Evolutionary conservation across 2,797 vertebrate species (phyloP).

Genomic region (Danio jaintianensis): DNA sequence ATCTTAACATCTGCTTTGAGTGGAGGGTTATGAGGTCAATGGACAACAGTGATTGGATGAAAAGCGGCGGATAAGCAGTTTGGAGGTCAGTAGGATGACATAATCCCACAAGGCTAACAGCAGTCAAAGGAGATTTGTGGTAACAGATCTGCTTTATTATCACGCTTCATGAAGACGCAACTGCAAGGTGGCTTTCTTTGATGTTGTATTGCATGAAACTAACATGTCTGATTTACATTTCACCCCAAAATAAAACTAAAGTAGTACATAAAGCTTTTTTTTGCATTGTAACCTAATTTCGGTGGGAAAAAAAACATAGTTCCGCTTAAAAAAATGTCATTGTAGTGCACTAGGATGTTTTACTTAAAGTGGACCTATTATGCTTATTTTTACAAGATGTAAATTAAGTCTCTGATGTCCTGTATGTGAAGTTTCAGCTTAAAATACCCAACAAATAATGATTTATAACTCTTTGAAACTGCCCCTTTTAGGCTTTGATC

Average conservation of each 20-base stretch:
- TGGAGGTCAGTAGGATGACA: slow-evolving; percentile 58
- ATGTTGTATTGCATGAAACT: background rate
- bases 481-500: no score
- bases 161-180: slow-evolving; percentile 18
- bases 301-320: background rate
- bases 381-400: no score
- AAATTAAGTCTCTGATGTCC: no score
- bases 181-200: background rate
- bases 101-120: slow-evolving; percentile 53
- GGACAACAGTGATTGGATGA: slow-evolving; percentile 49
- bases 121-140: slow-evolving; percentile 43
- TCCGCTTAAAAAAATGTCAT: background rate
- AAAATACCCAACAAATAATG: no score
- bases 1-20: slow-evolving; percentile 33
- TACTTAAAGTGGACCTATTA: no score
- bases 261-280: background rate
- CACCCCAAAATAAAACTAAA: background rate
- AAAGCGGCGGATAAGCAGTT: slow-evolving; percentile 44
- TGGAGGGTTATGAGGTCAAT: slow-evolving; percentile 46
- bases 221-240: background rate
- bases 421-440: no score
- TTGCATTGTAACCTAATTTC: background rate
- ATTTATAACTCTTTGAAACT: no score
- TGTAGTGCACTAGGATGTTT: background rate
- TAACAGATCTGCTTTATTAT: slow-evolving; percentile 49